Evolutionary conservation across 92 coral and sea anemone genomes (phyloP).

Genomic region (Nematostella vectensis): DNA sequence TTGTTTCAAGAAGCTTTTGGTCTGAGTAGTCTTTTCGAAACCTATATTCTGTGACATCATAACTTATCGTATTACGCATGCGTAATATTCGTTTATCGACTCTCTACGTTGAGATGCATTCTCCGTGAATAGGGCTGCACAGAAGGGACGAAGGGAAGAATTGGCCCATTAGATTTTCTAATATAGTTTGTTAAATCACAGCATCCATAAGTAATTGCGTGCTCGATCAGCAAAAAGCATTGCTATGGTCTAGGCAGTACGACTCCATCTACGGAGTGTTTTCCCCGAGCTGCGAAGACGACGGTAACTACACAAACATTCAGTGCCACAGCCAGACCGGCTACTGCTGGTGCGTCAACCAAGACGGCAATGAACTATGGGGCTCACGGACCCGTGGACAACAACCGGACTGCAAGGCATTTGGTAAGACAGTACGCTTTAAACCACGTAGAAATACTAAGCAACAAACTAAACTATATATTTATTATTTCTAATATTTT

Average conservation of each 20-base stretch:
- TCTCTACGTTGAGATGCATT: too few relatives aligned
- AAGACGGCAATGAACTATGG: conserved; percentile 72
- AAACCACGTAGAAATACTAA: not conserved
- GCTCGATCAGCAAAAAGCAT: conserved; percentile 56
- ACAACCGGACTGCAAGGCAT: conserved; percentile 40
- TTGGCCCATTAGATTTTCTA: too few relatives aligned
- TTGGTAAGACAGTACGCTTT: conserved; percentile 28
- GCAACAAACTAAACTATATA: not conserved
- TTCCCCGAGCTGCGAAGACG: conserved; percentile 53
- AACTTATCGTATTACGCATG: too few relatives aligned
- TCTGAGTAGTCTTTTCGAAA: too few relatives aligned
- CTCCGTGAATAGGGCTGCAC: too few relatives aligned
- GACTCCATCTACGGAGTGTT: conserved; percentile 49
- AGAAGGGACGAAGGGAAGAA: too few relatives aligned
- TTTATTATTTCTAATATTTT: too few relatives aligned
- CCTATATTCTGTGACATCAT: too few relatives aligned
- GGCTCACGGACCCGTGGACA: conserved; percentile 74
- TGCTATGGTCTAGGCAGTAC: conserved; percentile 65
- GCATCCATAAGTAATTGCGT: conserved; percentile 46
- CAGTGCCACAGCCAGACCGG: conserved; percentile 79
- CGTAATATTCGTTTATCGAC: too few relatives aligned
- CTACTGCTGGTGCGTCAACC: conserved; percentile 91
- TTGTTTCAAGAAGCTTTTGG: too few relatives aligned
- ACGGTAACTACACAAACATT: conserved; percentile 45
- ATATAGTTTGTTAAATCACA: too few relatives aligned